These are phyloP conservation scores for Elachura formosa DNA, from an alignment of 2,113 vertebrate species.

Conservation along the genomic window DNA sequence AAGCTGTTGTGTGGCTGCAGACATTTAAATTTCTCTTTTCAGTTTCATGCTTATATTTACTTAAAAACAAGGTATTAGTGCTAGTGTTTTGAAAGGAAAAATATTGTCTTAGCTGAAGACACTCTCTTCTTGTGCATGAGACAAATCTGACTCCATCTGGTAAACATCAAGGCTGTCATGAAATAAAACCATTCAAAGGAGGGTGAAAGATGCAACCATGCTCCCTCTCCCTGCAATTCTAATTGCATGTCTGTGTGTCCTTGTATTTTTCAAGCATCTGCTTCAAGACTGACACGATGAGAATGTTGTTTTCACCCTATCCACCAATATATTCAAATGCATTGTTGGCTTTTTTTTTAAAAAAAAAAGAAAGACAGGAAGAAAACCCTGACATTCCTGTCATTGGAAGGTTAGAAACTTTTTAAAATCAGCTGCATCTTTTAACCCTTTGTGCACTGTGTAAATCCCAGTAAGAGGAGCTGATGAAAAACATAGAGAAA, in stretches of 20 bases:
- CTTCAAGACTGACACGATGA: background rate
- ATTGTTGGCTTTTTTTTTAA: background rate
- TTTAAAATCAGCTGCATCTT: background rate
- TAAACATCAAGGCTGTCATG: constrained; percentile 22
- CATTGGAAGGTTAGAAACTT: background rate
- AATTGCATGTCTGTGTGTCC: background rate
- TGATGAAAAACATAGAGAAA: background rate
- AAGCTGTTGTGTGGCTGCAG: background rate
- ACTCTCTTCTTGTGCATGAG: constrained; percentile 2
- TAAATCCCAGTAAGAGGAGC: background rate
- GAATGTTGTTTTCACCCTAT: background rate
- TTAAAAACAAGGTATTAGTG: constrained; percentile 41
- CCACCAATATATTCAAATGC: background rate
- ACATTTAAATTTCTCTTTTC: background rate
- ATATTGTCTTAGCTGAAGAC: constrained; percentile 26
- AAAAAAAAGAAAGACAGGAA: no score
- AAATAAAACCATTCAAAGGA: constrained; percentile 33
- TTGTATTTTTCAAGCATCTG: background rate
- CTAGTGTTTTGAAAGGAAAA: constrained; percentile 50
- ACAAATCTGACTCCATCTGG: constrained; percentile 46
- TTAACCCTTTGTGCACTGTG: background rate
- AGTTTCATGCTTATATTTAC: constrained; percentile 7
- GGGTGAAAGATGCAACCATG: background rate
- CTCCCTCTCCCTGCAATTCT: background rate
- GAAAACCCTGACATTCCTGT: background rate